phyloP scores from a whole-genome alignment of 92 coral and sea anemone species.

The Virgularia gustaviana region DNA sequence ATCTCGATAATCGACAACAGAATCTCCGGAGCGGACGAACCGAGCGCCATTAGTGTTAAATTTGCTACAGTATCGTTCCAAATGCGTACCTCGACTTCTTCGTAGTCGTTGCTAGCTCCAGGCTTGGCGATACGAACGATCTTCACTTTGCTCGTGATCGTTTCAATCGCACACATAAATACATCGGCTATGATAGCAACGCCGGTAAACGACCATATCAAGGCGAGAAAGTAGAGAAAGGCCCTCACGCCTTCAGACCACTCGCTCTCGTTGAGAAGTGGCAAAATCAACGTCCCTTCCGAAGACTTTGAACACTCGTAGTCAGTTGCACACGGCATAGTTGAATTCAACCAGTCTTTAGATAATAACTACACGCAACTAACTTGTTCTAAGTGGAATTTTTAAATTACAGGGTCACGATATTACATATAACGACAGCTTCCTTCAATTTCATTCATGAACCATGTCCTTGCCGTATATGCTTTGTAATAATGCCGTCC shows the following conservation, averaged over 20 bases:
- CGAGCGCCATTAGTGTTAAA: slow-evolving; percentile 91
- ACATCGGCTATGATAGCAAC: slow-evolving; percentile 91
- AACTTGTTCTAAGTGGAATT: not conserved
- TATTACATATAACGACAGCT: not conserved
- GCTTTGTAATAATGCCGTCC: no score
- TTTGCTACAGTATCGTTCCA: slow-evolving; percentile 99
- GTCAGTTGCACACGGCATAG: slow-evolving; percentile 16
- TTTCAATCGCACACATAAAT: slow-evolving; percentile 96
- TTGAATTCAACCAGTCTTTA: not conserved
- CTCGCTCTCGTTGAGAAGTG: slow-evolving; percentile 81
- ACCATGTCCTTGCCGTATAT: no score
- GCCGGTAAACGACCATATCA: slow-evolving; percentile 96
- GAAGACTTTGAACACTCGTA: slow-evolving; percentile 53
- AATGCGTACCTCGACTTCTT: slow-evolving; percentile 78
- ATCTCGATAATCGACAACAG: slow-evolving; percentile 88
- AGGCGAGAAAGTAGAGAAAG: slow-evolving; percentile 68
- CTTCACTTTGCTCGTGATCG: slow-evolving; percentile 96
- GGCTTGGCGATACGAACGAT: slow-evolving; percentile 79
- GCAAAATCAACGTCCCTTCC: slow-evolving; percentile 64
- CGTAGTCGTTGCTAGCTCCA: slow-evolving; percentile 56
- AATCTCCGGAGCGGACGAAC: slow-evolving; percentile 98
- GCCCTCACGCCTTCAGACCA: slow-evolving; percentile 74
- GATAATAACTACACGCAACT: not conserved
- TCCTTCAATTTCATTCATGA: no score
- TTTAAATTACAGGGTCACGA: not conserved